These are phyloP conservation scores for Monomorium pharaonis DNA, from an alignment of 1,140 invertebrate genomes.

Conservation along the genomic window DNA sequence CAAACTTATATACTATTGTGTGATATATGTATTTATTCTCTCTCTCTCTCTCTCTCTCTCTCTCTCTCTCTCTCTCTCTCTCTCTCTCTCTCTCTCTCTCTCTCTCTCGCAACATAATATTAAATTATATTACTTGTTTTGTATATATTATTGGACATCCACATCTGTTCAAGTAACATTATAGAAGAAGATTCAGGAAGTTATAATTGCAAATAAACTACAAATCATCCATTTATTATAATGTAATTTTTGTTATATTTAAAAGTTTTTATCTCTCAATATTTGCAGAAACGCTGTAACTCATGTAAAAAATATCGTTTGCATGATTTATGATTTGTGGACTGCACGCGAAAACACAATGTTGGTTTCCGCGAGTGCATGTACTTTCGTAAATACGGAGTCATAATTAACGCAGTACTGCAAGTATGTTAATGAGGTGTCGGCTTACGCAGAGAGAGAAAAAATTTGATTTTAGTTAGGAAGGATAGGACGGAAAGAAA, in stretches of 20 bases:
- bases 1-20: neutral
- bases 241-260: neutral
- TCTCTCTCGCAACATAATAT: neutral
- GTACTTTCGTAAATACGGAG: slow-evolving; percentile 31
- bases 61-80: neutral
- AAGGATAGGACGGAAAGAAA: neutral
- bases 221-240: neutral
- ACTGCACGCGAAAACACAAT: neutral
- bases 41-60: too few species aligned
- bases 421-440: slow-evolving; percentile 64
- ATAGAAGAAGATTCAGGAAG: neutral
- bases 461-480: neutral
- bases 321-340: slow-evolving; percentile 14
- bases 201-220: neutral
- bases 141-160: neutral
- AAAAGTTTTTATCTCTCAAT: neutral
- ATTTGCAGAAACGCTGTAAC: neutral
- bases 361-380: neutral
- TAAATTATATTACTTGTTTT: neutral
- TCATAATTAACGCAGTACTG: slow-evolving; percentile 60
- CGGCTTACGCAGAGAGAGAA: neutral
- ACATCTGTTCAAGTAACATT: neutral
- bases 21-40: slow-evolving; percentile 14
- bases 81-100: neutral
- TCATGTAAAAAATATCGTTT: slow-evolving; percentile 1